Percentiles rank a stretch among this genome's conserved stretches.
Conservation (phyloP, 2,888 invertebrate genomes). For the Leptothorax acervorum region DNA sequence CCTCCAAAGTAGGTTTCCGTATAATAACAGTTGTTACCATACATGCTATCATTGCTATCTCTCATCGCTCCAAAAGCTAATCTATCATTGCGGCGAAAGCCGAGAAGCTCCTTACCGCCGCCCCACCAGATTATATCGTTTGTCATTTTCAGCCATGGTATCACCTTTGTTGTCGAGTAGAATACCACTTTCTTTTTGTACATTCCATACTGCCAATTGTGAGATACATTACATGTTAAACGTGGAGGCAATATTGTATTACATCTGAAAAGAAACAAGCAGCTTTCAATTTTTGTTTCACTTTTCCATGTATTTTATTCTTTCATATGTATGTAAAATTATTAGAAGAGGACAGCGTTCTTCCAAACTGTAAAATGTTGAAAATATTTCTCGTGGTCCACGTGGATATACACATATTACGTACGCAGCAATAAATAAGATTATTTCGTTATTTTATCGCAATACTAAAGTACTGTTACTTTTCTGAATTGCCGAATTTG, state of each 20-base stretch:
- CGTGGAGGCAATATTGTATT: slow-evolving; percentile 81
- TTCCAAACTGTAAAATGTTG: no score
- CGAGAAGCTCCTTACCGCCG: slow-evolving; percentile 83
- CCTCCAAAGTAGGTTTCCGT: slow-evolving; percentile 70
- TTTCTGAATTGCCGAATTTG: background rate
- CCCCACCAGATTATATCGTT: slow-evolving; percentile 87
- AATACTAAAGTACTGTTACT: background rate
- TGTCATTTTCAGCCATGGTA: slow-evolving; percentile 87
- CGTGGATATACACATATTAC: no score
- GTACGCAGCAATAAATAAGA: no score
- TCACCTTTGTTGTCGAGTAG: slow-evolving; percentile 85
- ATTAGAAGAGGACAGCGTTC: no score
- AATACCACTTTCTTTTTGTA: slow-evolving; percentile 86
- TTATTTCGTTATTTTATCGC: background rate
- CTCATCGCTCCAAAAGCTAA: no score
- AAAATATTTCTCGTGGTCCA: no score
- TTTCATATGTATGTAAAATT: background rate
- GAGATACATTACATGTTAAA: slow-evolving; percentile 84
- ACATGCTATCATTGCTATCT: background rate
- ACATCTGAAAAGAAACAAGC: slow-evolving; percentile 74
- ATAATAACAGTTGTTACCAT: background rate
- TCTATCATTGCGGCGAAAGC: slow-evolving; percentile 72
- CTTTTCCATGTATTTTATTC: background rate
- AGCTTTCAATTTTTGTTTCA: slow-evolving; percentile 8
- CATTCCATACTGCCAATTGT: slow-evolving; percentile 88